Conservation (phyloP, 1,140 invertebrate species). For the Andricus grossulariae region DNA sequence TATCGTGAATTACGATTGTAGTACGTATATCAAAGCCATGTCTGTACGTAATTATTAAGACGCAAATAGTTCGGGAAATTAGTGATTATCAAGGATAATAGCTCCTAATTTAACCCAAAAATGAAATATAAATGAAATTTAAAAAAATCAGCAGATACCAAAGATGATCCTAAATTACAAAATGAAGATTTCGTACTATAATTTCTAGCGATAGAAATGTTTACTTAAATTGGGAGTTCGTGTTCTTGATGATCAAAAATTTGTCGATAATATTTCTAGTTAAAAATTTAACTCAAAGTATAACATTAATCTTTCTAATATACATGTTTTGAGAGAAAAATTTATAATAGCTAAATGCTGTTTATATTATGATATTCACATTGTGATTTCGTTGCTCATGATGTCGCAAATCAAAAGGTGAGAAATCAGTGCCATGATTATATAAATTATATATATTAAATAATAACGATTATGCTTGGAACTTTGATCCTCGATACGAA, state of each 20-base stretch:
- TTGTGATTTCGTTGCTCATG: conserved; percentile 22
- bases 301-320: conserved; percentile 9
- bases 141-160: neutral
- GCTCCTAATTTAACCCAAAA: neutral
- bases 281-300: neutral
- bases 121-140: neutral
- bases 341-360: conserved; percentile 18
- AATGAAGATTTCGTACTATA: neutral
- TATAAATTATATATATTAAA: conserved; percentile 7
- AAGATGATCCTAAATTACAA: neutral
- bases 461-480: neutral
- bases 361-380: conserved; percentile 17
- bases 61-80: no score
- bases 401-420: conserved; percentile 1
- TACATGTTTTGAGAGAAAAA: conserved; percentile 24
- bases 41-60: conserved; percentile 11
- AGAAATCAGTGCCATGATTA: conserved; percentile 24
- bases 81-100: no score
- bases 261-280: neutral
- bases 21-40: conserved; percentile 8
- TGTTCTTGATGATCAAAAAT: neutral
- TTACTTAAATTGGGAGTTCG: neutral
- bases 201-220: neutral
- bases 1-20: neutral
- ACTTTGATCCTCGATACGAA: neutral